These are phyloP conservation scores for Eupeodes latifasciatus DNA, from an alignment of 2,888 invertebrate genomes.

Conservation along the genomic window DNA sequence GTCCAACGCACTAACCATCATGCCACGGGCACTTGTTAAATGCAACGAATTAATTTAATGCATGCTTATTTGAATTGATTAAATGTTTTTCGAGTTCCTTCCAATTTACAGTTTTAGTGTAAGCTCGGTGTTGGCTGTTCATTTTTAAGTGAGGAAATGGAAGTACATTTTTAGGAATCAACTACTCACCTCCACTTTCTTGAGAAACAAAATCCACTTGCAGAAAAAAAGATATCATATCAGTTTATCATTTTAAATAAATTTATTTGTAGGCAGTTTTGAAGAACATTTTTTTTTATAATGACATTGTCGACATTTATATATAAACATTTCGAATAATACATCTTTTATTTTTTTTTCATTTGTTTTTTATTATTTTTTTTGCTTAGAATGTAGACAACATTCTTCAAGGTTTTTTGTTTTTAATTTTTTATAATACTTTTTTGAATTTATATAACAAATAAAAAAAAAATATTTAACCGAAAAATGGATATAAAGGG, in stretches of 20 bases:
- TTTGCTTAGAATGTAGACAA: conserved; percentile 69
- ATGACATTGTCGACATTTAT: conserved; percentile 82
- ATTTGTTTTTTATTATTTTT: conserved; percentile 24
- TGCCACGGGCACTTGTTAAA: no score
- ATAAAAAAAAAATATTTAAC: conserved; percentile 41
- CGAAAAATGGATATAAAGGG: conserved; percentile 28
- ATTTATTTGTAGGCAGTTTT: conserved; percentile 84
- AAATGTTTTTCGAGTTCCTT: no score
- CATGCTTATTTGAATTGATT: no score
- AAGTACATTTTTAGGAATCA: no score
- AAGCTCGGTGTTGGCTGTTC: no score
- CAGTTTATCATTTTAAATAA: conserved; percentile 76
- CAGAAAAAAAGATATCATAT: conserved; percentile 22
- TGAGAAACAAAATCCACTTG: neutral
- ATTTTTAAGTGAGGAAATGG: no score
- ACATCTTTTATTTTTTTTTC: conserved; percentile 58
- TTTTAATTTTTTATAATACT: conserved; percentile 52
- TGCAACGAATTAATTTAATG: no score
- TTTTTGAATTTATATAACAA: conserved; percentile 66
- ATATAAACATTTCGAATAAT: conserved; percentile 82
- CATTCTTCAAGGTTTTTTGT: conserved; percentile 65
- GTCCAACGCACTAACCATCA: no score
- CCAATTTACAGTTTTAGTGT: no score
- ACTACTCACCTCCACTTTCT: no score
- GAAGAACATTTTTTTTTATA: conserved; percentile 83